Base-by-base conservation (phyloP, 2,797 vertebrate species). In the Mormyrops attenuatus region DNA sequence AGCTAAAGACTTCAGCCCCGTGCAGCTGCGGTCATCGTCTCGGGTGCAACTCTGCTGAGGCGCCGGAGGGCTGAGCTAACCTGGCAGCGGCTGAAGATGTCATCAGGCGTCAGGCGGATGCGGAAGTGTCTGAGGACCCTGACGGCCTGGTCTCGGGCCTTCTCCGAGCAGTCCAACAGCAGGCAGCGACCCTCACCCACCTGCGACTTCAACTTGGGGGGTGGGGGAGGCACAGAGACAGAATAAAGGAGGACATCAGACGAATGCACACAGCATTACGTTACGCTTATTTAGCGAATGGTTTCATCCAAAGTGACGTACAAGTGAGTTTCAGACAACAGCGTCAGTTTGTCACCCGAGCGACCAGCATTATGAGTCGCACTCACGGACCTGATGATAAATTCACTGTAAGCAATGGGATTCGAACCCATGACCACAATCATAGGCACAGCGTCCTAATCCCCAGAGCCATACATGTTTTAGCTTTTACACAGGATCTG, bases 11-110 rank as follows among this genome's bases (percentile, higher is more conserved):
- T 20, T 8, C 7, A 60, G 20, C 55, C 2, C 57, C 6, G 6
- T 9, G 6, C 57, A 3, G 55, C 55, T 2, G 55, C 1, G 55
- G 57, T 22, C 57, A 22, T 3, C 0, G n/a, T 22, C 57, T 5
- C 4, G 47, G 47, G 47, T 5, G 47, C 47, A 1, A 47, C 47
- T 60, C 57, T 2, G 57, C 15, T 8, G n/a, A 22, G n/a, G 57
- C 57, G 6, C 5, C 0, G 1, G 20, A 20, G 50, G 53, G 3
- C 5, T 41, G 52, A 3, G 88, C 95, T 89, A 94, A 98, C 97
- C 97, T 97, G 97, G 92, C 98, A 98, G 91, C 97, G 96, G 93
- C 97, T 98, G 96, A 98, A 98, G 91, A 98, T 93, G 88, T 97
- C 97, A 0, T 91, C 41, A 0, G 91, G 90, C 20, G 96, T 95